These are phyloP conservation scores for Lumbricus terrestris DNA, from an alignment of 2,888 invertebrate genomes.

Conservation along the genomic window DNA sequence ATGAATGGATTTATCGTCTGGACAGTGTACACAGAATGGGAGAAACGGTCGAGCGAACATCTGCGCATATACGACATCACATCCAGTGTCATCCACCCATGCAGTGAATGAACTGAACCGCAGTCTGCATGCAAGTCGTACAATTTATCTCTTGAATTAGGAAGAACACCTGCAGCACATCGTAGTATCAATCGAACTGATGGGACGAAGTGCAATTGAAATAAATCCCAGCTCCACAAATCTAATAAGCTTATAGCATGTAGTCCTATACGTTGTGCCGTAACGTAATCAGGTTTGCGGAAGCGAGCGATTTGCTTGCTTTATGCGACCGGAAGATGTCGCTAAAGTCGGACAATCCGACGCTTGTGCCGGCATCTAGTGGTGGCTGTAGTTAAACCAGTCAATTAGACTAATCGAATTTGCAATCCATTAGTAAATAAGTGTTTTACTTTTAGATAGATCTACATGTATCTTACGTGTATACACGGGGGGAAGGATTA, in stretches of 20 bases:
- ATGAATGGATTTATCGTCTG: neutral
- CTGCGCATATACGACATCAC: neutral
- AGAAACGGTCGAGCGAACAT: neutral
- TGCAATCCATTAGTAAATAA: constrained; percentile 9
- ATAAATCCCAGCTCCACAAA: neutral
- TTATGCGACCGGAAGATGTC: neutral
- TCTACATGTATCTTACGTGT: neutral
- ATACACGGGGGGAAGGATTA: too few species aligned
- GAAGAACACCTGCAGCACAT: neutral
- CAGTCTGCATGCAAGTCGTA: neutral
- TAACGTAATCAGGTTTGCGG: neutral
- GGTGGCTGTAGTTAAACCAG: neutral
- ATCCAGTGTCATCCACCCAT: too few species aligned
- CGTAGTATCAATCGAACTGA: neutral
- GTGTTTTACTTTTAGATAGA: neutral
- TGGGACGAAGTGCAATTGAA: neutral
- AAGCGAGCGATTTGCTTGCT: neutral
- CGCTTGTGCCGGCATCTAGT: neutral
- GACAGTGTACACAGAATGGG: neutral
- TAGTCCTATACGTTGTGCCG: neutral
- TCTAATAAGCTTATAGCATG: too few species aligned
- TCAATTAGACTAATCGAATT: neutral
- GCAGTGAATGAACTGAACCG: neutral
- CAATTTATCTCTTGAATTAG: neutral
- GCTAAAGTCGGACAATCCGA: constrained; percentile 4